Base-by-base conservation (phyloP, 2,113 vertebrate genomes). In the Cervus canadensis region DNA sequence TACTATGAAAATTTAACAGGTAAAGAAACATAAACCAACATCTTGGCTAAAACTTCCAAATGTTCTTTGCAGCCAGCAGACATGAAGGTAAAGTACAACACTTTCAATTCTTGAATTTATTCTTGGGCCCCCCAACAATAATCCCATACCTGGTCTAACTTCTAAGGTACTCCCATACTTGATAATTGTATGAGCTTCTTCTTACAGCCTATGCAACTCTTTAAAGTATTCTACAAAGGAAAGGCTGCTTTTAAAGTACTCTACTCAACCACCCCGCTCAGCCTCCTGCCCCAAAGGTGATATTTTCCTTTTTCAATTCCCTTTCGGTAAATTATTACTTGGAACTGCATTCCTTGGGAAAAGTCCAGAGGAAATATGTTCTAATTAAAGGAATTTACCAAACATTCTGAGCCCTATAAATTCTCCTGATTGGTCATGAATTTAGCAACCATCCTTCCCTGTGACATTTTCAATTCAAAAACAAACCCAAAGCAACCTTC, bases 381-480 rank as follows among this genome's bases (percentile, higher is more conserved):
- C 60, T 94, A 91, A 93, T 83, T 48, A 82, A 94, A 93, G 36
- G 28, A 87, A 93, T 67, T 62, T 92, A 95, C 23, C n/a, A 79
- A 98, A 91, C 62, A 97, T 87, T 96, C 85, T 93, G 76, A 64
- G 64, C 56, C 36, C 57, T 81, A 64, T 71, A 83, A 87, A 93
- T 96, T 90, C 36, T 94, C 94, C 36, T 45, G 4, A 90, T 60
- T 94, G 43, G 76, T 91, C 82, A 89, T 50, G 79, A 96, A 92
- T 67, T 59, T 96, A 95, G 93, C 45, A 54, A 89, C 15, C 67
- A 71, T 52, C 21, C 30, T 87, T 85, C 62, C 81, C n/a, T 15
- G 5, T 91, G 92, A 87, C 43, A 91, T 87, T 97, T 89, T 89
- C 86, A 64, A 79, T 76, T 91, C 56, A 90, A 97, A 97, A 94